Percentiles rank a stretch among this genome's conserved stretches.
phyloP scores from a whole-genome alignment of 2,888 invertebrate genomes.

The Teleiodes luculella region DNA sequence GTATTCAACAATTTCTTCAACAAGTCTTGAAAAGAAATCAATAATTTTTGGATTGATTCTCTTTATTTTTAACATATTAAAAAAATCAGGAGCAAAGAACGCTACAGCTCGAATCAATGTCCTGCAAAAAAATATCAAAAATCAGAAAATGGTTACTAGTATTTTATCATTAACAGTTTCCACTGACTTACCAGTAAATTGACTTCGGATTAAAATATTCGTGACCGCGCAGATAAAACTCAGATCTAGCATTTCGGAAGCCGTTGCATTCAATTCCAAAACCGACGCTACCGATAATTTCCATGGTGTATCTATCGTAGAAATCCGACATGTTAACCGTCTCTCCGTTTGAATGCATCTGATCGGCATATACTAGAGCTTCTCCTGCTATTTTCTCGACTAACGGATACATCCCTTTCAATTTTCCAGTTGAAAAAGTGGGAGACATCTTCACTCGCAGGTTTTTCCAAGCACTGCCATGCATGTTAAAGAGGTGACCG shows the following conservation, averaged over 20 bases:
- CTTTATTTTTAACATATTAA: conserved; percentile 54
- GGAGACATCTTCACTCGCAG: conserved; percentile 81
- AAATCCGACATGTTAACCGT: conserved; percentile 76
- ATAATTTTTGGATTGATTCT: conserved; percentile 56
- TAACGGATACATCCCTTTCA: conserved; percentile 81
- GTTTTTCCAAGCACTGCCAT: conserved; percentile 80
- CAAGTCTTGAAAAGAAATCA: conserved; percentile 60
- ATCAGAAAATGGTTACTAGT: background rate
- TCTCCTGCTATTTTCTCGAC: conserved; percentile 77
- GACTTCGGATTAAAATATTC: conserved; percentile 64
- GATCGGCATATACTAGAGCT: conserved; percentile 62
- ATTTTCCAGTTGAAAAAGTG: conserved; percentile 82
- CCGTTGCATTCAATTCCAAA: conserved; percentile 81
- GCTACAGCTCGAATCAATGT: conserved; percentile 58
- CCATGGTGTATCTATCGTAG: conserved; percentile 79
- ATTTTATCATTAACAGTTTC: background rate
- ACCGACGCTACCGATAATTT: conserved; percentile 80
- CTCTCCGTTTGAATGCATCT: conserved; percentile 40
- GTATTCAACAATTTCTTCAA: conserved; percentile 58
- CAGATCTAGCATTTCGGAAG: conserved; percentile 73
- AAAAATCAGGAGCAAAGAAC: conserved; percentile 62
- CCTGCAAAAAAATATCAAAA: conserved; percentile 42
- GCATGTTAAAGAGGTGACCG: conserved; percentile 78
- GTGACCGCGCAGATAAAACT: conserved; percentile 69
- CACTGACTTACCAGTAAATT: conserved; percentile 56